Conservation (phyloP, 2,113 vertebrate species). For the Xenus cinereus region DNA sequence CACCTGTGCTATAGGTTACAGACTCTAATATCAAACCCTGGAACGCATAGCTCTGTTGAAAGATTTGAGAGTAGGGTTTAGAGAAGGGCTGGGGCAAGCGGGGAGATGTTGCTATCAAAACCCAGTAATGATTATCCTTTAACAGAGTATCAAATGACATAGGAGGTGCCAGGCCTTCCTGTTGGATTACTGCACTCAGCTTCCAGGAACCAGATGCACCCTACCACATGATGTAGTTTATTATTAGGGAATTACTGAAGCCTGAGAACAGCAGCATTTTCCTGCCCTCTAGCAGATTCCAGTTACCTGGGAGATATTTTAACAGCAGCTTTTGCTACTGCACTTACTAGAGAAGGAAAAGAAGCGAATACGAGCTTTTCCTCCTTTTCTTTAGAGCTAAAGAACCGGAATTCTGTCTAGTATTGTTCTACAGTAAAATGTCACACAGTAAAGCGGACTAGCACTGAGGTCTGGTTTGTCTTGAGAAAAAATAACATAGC, state of each 20-base stretch:
- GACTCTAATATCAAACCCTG: accelerated
- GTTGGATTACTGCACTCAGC: neutral
- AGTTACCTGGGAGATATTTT: neutral
- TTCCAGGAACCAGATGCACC: neutral
- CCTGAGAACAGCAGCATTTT: neutral
- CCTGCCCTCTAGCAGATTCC: neutral
- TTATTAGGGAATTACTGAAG: neutral
- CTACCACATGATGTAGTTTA: accelerated
- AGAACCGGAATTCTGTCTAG: neutral
- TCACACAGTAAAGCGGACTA: neutral
- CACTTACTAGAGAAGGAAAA: neutral
- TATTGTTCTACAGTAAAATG: neutral
- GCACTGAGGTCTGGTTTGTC: neutral
- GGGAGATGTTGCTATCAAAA: neutral
- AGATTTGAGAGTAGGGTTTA: accelerated
- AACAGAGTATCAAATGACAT: neutral
- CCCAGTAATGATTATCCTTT: neutral
- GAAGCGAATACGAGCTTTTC: neutral
- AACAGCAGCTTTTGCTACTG: neutral
- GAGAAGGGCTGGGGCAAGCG: neutral
- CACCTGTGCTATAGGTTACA: neutral
- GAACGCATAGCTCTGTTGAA: accelerated
- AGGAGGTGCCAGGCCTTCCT: neutral
- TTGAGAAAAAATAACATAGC: neutral
- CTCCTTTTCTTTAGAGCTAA: neutral